Percentiles rank a stretch among this genome's conserved stretches.
Evolutionary conservation across 2,888 invertebrate genomes (phyloP).

Genomic region (Leucoma salicis): DNA sequence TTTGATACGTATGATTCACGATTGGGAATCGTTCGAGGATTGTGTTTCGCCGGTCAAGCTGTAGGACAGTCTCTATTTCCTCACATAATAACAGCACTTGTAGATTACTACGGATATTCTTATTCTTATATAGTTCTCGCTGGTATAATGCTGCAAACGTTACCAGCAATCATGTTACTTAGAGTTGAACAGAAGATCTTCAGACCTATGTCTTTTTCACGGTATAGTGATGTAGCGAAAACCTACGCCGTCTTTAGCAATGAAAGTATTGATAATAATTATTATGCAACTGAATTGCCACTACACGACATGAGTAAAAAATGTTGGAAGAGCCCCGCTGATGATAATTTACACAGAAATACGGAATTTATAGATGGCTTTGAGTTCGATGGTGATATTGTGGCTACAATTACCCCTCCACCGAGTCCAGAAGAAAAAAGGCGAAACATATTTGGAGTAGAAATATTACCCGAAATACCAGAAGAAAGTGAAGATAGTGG

Average conservation of each 20-base stretch:
- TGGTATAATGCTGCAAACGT: slow-evolving; percentile 66
- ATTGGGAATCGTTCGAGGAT: slow-evolving; percentile 57
- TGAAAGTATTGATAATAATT: slow-evolving; percentile 46
- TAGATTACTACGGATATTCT: slow-evolving; percentile 63
- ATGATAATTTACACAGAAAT: slow-evolving; percentile 58
- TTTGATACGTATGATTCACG: slow-evolving; percentile 74
- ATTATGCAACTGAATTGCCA: slow-evolving; percentile 63
- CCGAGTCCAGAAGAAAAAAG: slow-evolving; percentile 74
- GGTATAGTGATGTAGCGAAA: slow-evolving; percentile 65
- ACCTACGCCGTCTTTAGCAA: slow-evolving; percentile 65
- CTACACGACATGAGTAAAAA: slow-evolving; percentile 67
- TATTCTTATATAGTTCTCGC: slow-evolving; percentile 61
- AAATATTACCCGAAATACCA: slow-evolving; percentile 78
- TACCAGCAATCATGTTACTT: slow-evolving; percentile 65
- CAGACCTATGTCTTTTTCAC: slow-evolving; percentile 57
- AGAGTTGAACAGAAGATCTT: slow-evolving; percentile 52
- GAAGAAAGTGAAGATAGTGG: slow-evolving; percentile 75
- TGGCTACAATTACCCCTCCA: slow-evolving; percentile 65
- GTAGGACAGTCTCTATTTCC: slow-evolving; percentile 71
- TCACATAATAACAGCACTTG: slow-evolving; percentile 63
- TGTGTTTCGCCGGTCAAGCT: slow-evolving; percentile 72
- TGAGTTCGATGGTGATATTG: slow-evolving; percentile 41
- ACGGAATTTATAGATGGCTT: slow-evolving; percentile 39
- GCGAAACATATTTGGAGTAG: slow-evolving; percentile 73
- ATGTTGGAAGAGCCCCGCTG: slow-evolving; percentile 76